These are phyloP conservation scores for Hestina assimilis DNA, from an alignment of 1,140 invertebrate genomes.

Conservation along the genomic window DNA sequence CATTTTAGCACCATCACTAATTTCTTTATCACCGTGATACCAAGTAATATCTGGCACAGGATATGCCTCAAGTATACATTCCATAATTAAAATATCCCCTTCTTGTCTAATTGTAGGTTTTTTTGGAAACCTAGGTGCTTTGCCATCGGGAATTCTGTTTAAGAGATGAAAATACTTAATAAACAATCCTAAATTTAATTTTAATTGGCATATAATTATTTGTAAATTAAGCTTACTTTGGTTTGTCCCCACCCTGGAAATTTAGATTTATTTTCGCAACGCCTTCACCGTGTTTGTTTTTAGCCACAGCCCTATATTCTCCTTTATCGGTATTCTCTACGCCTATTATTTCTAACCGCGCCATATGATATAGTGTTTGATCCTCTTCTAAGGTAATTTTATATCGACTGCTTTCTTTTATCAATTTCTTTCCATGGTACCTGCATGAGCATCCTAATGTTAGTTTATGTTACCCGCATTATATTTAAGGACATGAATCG, in stretches of 20 bases:
- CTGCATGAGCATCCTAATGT: conserved; percentile 73
- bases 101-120: conserved; percentile 98
- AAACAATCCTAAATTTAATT: background rate
- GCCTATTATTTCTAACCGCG: conserved; percentile 89
- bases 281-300: conserved; percentile 94
- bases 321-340: conserved; percentile 93
- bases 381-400: conserved; percentile 89
- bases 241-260: conserved; percentile 93
- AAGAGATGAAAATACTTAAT: conserved; percentile 35
- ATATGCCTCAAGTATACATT: conserved; percentile 96
- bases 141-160: conserved; percentile 94
- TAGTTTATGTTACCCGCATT: conserved; percentile 12
- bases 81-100: conserved; percentile 95
- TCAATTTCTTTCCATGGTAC: conserved; percentile 89
- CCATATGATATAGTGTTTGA: conserved; percentile 93
- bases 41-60: conserved; percentile 97
- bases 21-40: conserved; percentile 93
- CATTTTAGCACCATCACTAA: conserved; percentile 88
- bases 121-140: conserved; percentile 97
- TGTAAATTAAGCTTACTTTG: conserved; percentile 83
- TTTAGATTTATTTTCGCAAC: conserved; percentile 97
- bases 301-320: conserved; percentile 95
- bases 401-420: conserved; percentile 88
- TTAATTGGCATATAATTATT: background rate
- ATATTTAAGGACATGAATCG: conserved; percentile 14